Base-by-base conservation (phyloP, 2,888 invertebrate species). In the Athalia circularis region DNA sequence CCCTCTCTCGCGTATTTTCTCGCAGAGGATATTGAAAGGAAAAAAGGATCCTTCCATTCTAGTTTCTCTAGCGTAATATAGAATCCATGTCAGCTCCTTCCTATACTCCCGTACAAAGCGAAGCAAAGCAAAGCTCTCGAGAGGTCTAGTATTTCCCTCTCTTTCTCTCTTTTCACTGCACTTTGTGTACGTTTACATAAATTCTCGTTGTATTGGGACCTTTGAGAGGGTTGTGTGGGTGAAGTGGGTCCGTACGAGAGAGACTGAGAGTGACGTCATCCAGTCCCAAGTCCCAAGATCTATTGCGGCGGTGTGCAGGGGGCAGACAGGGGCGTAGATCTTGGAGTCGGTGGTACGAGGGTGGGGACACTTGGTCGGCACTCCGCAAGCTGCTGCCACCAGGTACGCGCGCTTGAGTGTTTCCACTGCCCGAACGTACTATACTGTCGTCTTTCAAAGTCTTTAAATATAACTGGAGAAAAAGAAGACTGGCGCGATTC, bases 331-430 rank as follows among this genome's bases (percentile, higher is more conserved):
- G 67, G 80, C 65, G 80, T 81, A 80, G 81, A 80, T 80, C 75
- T 77, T 78, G 29, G 80, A 79, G 81, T 82, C 82, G 80, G 80
- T 81, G 80, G 77, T 70, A 82, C 80, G 72, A 80, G 84, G 85
- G 86, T 86, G 88, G 87, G 88, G 87, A 88, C 83, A 85, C 86
- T 85, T 88, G 85, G 82, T 84, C 87, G 84, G 87, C 84, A 84
- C 86, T 84, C 87, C 81, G 84, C 84, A 83, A 86, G 87, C 85
- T 84, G 86, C 84, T 85, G 85, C 83, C 85, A 84, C 86, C 87
- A 87, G 88, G 87, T 88, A 88, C 86, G 86, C 87, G 84, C 85
- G 85, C 84, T 84, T 84, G 85, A 72, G 72, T 72, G 72, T 59
- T 72, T 72, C 45, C 52, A 72, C 59, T 52, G 68, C 29, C 68